Base-by-base conservation (phyloP, 2,113 vertebrate genomes). In the Charina bottae region DNA sequence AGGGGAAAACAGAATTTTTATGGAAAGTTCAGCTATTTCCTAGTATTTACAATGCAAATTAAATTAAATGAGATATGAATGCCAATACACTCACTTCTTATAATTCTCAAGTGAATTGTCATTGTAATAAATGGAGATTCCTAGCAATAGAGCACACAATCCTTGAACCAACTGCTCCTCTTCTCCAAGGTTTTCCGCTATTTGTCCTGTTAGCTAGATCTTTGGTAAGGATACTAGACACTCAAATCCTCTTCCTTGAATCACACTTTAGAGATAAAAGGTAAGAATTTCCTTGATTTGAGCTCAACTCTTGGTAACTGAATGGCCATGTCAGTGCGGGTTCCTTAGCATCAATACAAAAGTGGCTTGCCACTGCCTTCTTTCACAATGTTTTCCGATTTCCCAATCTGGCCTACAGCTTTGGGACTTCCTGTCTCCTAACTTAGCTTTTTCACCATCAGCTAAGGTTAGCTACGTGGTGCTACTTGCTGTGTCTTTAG, bases 61-160 rank as follows among this genome's bases (percentile, higher is more conserved):
- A 85, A 11, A 72, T 72, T 59, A 85, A 42, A 49, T 46, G 4
- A 53, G 19, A 90, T 15, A 78, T 28, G 24, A 90, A 83, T 11
- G 6, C 8, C 19, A 88, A 60, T 24, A 15, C 86, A 97, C 98
- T 96, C 97, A 99, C 99, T 99, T 99, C 93, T 98, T 98, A 89
- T 98, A 99, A 95, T 98, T 99, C 96, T 99, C 99, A 60, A 99
- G 98, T 0, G 99, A 99, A 95, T 99, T 99, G 97, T 99, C 99
- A 0, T 99, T 99, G 97, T 99, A 99, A 96, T 98, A 99, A 96
- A 99, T 99, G 58, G 99, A 99, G 96, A 99, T 99, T 85, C 99
- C 99, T 87, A 99, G 97, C 56, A 99, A 92, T 72, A 99, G 98
- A 0, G 99, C 99, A 93, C 99, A 99, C 49, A 99, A 96, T 89